Evolutionary conservation across 1,140 invertebrate genomes (phyloP).

Genomic region (Asobara japonica): DNA sequence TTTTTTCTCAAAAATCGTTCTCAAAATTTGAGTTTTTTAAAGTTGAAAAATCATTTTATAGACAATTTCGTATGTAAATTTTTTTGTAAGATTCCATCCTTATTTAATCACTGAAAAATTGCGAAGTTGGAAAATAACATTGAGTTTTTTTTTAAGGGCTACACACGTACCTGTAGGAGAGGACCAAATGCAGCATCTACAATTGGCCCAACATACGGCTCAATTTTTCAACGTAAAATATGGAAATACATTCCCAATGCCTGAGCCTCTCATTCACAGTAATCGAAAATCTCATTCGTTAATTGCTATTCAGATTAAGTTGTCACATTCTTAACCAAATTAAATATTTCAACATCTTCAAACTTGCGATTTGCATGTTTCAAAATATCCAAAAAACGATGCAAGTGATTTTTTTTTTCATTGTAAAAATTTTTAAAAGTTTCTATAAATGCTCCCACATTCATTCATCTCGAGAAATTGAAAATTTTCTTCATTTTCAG

Average conservation of each 20-base stretch:
- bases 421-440: background rate
- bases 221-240: slow-evolving; percentile 83
- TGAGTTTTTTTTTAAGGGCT: slow-evolving; percentile 74
- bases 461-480: background rate
- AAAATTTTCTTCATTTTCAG: slow-evolving; percentile 47
- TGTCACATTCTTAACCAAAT: no score
- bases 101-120: slow-evolving; percentile 54
- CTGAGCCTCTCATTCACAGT: slow-evolving; percentile 73
- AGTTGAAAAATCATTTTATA: no score
- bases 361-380: slow-evolving; percentile 15
- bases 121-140: slow-evolving; percentile 19
- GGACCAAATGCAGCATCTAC: slow-evolving; percentile 94
- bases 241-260: slow-evolving; percentile 81
- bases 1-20: no score
- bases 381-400: no score
- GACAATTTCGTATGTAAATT: no score
- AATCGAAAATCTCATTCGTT: slow-evolving; percentile 42
- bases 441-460: background rate
- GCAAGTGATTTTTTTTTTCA: slow-evolving; percentile 11
- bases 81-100: no score
- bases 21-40: no score
- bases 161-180: slow-evolving; percentile 95
- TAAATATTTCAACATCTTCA: no score
- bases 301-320: no score
- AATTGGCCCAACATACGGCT: slow-evolving; percentile 86